Base-by-base conservation (phyloP, 2,888 invertebrate genomes). In the Cantharis rufa region DNA sequence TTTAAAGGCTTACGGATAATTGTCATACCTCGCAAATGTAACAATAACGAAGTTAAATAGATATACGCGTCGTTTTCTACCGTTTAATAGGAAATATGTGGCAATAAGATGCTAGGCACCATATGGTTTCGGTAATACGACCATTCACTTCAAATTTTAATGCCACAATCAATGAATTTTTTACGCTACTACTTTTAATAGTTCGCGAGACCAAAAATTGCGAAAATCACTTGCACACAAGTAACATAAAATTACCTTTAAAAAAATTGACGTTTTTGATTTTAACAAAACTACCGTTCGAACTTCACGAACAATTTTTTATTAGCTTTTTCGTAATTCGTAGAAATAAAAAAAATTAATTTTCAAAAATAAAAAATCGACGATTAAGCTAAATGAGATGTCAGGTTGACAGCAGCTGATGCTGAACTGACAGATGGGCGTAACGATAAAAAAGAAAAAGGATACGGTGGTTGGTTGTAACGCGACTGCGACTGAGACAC, bases 401-500 rank as follows among this genome's bases (percentile, higher is more conserved):
- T 83, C 73, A 69, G 48, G 70, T 15, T 73, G 78, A 78, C 75
- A 78, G 82, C 83, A 78, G 82, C 83, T 84, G 83, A 82, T 83
- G 81, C 82, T 82, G 82, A 80, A 82, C 82, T 85, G 86, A 86
- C 86, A 86, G 86, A 86, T 86, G 86, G 86, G 86, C 85, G 85
- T 86, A 86, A 85, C 84, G 75, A 75, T 78, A 78, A 78, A 77
- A 79, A 82, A 80, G 76, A 80, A 81, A 88, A 91, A 91, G 91
- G 91, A 91, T 91, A 91, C 91, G 90, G 86, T 88, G 89, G 89
- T 86, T 90, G 88, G 82, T 89, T 88, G 86, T 89, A 90, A 87
- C 90, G 87, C 89, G 89, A 84, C 89, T 90, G 88, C 89, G 89
- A 86, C 89, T 91, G 87, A 74, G 90, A 88, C 86, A 90, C 90